Percentiles rank a stretch among this genome's conserved stretches.
phyloP scores from a whole-genome alignment of 2,797 vertebrate species.

The Peromyscus melanophrys region DNA sequence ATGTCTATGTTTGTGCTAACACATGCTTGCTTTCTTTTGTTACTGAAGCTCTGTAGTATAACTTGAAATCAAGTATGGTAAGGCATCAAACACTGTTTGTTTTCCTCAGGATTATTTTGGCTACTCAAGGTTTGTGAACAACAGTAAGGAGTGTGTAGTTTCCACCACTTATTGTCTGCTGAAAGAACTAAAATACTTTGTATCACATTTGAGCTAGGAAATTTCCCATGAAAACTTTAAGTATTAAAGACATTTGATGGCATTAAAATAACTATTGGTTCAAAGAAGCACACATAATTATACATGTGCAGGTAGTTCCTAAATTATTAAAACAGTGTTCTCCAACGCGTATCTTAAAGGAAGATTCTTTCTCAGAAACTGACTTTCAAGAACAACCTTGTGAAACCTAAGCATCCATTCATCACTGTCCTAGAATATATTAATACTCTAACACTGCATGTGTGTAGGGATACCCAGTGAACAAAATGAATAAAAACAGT shows the following conservation, averaged over 20 bases:
- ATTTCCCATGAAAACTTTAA: conserved; percentile 45
- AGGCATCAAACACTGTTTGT: neutral
- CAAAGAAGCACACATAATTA: neutral
- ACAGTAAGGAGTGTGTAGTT: neutral
- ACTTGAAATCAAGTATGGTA: neutral
- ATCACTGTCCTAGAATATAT: neutral
- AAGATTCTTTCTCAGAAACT: neutral
- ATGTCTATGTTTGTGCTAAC: neutral
- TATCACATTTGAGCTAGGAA: neutral
- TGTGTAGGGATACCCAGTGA: neutral
- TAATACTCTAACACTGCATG: neutral
- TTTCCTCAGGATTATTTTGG: neutral
- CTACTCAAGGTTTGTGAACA: neutral
- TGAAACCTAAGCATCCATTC: neutral
- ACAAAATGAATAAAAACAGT: neutral
- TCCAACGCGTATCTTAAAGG: neutral
- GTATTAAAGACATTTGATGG: neutral
- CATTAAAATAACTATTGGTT: neutral
- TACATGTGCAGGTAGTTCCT: neutral
- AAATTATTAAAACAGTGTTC: conserved; percentile 15
- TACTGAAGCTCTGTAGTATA: neutral
- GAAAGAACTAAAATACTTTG: neutral
- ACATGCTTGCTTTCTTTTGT: neutral
- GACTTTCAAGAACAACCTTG: neutral
- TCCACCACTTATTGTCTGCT: neutral